Base-by-base conservation (phyloP, 2,113 vertebrate genomes). In the Psittacula cyanocephala region DNA sequence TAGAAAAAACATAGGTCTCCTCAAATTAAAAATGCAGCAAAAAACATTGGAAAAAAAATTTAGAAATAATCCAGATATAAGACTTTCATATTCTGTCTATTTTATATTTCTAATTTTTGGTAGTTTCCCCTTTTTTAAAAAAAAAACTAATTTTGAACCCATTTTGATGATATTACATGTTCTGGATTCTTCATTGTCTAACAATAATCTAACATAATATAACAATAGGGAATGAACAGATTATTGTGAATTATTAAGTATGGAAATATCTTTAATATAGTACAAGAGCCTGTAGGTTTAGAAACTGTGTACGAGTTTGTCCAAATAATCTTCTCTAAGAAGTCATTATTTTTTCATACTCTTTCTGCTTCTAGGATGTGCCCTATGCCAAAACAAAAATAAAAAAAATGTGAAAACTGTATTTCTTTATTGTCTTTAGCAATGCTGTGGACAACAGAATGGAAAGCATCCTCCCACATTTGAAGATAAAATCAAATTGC, bases 391-490 rank as follows among this genome's bases (percentile, higher is more conserved):
- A 89, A 80, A 57, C 11, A 25, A 81, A 55, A 35, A 47, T 27
- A 67, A 31, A 33, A 63, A 37, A 52, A 6, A 2, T 1, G 2
- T 49, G 29, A 76, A 35, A 65, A 52, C 3, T 41, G 15, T 43
- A 57, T 72, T 62, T n/a, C 35, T 57, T 25, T 50, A 29, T 39
- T 10, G 10, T 31, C 41, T 71, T 74, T 37, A 82, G 4, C 47
- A 59, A 44, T 86, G 23, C 4, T 55, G 15, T 39, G 4, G 31
- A 46, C 29, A 88, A 24, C 0, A 0, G 19, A 8, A 28, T 65
- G 39, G 19, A 69, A 88, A 68, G 3, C 9, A 71, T 15, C 8
- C 5, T 76, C 11, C 2, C 19, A 25, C 7, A 57, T 74, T 11
- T 80, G 27, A 52, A 91, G 41, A 23, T 39, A 33, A 49, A 10